These are phyloP conservation scores for Meda fulgida DNA, from an alignment of 2,797 vertebrate species.

Conservation along the genomic window DNA sequence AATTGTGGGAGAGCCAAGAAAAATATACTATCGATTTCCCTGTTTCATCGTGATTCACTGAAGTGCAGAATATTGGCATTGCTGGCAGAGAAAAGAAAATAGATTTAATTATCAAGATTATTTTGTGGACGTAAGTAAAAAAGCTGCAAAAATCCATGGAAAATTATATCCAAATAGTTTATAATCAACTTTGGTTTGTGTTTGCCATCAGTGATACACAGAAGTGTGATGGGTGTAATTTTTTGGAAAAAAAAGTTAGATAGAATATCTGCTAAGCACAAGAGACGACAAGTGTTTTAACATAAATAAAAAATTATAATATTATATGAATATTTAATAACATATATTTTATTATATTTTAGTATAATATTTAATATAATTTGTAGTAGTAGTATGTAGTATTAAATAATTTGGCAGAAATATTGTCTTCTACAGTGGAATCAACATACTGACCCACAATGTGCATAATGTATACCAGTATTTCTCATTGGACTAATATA, in stretches of 20 bases:
- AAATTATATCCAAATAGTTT: background rate
- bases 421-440: background rate
- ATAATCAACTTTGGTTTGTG: background rate
- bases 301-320: background rate
- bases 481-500: conserved; percentile 12
- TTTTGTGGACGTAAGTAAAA: conserved; percentile 16
- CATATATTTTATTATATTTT: background rate
- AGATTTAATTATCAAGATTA: conserved; percentile 48
- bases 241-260: background rate
- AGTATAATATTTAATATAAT: background rate
- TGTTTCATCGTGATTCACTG: conserved; percentile 45
- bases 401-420: background rate
- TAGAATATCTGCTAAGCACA: background rate
- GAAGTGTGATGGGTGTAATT: background rate
- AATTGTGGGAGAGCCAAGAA: conserved; percentile 39
- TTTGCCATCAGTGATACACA: background rate
- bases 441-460: background rate
- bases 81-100: conserved; percentile 20
- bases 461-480: background rate
- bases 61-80: conserved; percentile 46
- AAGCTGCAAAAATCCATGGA: background rate
- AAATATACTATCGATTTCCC: conserved; percentile 49
- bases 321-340: background rate
- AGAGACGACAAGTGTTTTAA: background rate
- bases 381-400: background rate